Base-by-base conservation (phyloP, 1,140 invertebrate genomes). In the Zaprionus vittiger region DNA sequence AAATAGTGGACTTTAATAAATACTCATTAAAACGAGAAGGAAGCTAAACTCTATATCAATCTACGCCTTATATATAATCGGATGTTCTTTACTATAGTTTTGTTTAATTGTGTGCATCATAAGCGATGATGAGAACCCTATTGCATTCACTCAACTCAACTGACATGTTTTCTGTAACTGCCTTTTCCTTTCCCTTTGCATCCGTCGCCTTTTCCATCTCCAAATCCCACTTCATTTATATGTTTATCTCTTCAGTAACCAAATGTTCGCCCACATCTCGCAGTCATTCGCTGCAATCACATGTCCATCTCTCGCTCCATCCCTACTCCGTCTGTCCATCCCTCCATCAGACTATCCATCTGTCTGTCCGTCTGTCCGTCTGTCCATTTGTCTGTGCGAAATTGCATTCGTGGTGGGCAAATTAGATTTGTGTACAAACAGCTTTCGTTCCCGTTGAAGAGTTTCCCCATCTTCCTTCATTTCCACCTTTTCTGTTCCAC, bases 371-470 rank as follows among this genome's bases (percentile, higher is more conserved):
- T n/a, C 17, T 41, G 26, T 26, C 20, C 28, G 14, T 26, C 15
- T 38, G 14, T 57, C 52, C 62, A 68, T 83, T 83, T 83, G 81
- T 65, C 68, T 72, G 81, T 60, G 28, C 38, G 38, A 49, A 81
- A 83, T 83, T 77, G 81, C 81, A 84, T 67, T 84, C 78, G 73
- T 73, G 64, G 73, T 66, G 55, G 67, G 38, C 54, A 83, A 83
- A 83, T 83, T 79, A 77, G 81, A 83, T 77, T 81, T 72, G 68
- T 65, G 56, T 38, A 60, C 57, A 60, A 60, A 60, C 28, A 34
- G 55, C 17, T 57, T 52, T 52, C 41, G 47, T 52, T 52, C 47
- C 47, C 47, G 47, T 52, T 52, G 47, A 24, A 52, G 47, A 52
- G 47, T 52, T 52, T 22, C 3, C 47, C 9, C 49, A 12, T 11